Evolutionary conservation across 2,113 vertebrate species (phyloP), one percentile per base, ranked within the genome.

Genomic region (Oreotrochilus melanogaster): DNA sequence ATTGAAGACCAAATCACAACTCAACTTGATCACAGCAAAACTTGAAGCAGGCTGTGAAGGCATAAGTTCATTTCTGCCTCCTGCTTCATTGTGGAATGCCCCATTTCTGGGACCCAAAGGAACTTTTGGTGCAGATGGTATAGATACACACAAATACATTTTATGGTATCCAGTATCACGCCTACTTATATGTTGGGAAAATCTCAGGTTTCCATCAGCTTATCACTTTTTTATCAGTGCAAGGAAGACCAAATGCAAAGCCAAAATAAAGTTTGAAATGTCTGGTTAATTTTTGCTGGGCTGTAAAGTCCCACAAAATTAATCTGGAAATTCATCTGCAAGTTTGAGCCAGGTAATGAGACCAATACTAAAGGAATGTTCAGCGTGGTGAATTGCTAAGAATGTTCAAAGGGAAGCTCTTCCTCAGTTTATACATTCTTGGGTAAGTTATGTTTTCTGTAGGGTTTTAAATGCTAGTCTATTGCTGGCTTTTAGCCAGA

Each of bases 401-500:
- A 17, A 48, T 56, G 31, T 89, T 92, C 65, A 90, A 89, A 91
- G 65, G 45, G 35, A 87, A 95, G 50, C 35, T 89, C 51, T 73
- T 90, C 39, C 74, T 86, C 50, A 85, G 27, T 84, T 90, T 92
- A 87, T 91, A 82, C 61, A 53, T 62, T 88, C 62, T 67, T 33
- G 57, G 76, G 67, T 91, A 79, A 92, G 54, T 93, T 78, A 88
- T 27, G 10, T 31, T 86, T 93, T 84, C 66, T 73, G 33, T 85
- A 67, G n/a, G 57, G 67, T 64, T 88, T 79, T 70, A 90, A 92
- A 85, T 42, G 48, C 47, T 91, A 80, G 60, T 25, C 71, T 62
- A 23, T 51, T 78, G 45, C 64, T 96, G 95, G 92, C 86, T 65
- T 89, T 92, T 56, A 91, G 89, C 92, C 95, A 94, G 56, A 57